Base-by-base conservation (phyloP, 2,113 vertebrate genomes). In the cat (Felis catus) region DNA sequence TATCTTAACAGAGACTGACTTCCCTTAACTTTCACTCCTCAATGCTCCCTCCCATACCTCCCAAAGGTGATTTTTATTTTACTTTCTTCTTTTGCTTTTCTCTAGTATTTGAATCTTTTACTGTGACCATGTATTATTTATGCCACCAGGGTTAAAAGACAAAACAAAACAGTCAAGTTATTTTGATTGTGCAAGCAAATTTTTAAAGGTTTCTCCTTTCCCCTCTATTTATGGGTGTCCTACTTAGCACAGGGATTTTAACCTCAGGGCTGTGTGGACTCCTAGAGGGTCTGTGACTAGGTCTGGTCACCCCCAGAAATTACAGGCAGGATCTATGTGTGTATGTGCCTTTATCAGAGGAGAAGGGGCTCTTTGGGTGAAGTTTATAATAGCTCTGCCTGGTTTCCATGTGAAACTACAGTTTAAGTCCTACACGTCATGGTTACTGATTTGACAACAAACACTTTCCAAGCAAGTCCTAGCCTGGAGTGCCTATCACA, bases 401-500 rank as follows among this genome's bases (percentile, higher is more conserved):
- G 45, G 29, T 83, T 94, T 97, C 79, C 36, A 4, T 70, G 7
- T 91, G 84, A 96, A 63, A 66, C 95, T 96, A 36, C 25, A 53
- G 16, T 80, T 76, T 81, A 81, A 95, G 31, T 58, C 29, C 36
- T 79, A 18, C 15, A 4, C 3, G 1, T 94, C 45, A 48, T 27
- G 21, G 58, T 83, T 93, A 88, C 93, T 84, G 51, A 80, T 95
- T 93, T 97, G 41, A 83, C 51, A 97, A 39, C 68, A 16, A 79
- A 79, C 73, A 55, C 78, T 93, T 91, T 93, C 71, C 61, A 74
- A 97, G 55, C 78, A 68, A 68, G 12, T 76, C 63, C 33, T 95
- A 39, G 66, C 96, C 91, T 92, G 31, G 88, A 82, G 55, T n/a
- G 3, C 55, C 23, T 79, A 4, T 91, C 78, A 79, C 53, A 78